Evolutionary conservation across 1,140 invertebrate genomes (phyloP), one percentile per base, ranked within the genome.

Genomic region (Geopemphigus sp.): DNA sequence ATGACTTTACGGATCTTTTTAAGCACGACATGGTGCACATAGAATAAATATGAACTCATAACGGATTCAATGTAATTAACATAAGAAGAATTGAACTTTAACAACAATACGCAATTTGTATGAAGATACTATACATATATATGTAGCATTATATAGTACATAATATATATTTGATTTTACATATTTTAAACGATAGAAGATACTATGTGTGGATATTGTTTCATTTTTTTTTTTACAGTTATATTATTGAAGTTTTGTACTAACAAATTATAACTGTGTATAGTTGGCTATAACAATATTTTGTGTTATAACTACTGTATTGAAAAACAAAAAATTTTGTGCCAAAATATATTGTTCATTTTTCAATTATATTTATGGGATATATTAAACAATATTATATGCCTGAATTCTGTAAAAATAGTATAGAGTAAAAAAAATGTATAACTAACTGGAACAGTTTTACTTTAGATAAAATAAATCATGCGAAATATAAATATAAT

Each of bases 61-160:
- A 32, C 29, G 22, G 10, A 54, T 61, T 3, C 32, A 78, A 61
- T 26, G 12, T 26, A 63, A 78, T 78, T 78, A 63, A 61, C 74
- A 78, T 78, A 78, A 61, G 32, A 76, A 76, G 72, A 78, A 78
- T 78, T 63, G 22, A n/a, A 61, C 24, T 47, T 78, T 78, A 22
- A 63, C 45, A 78, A 59, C 39, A 59, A 61, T 47, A 39, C 32
- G 39, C 19, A 57, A 74, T 59, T 74, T 39, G 29, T 57, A 78
- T 22, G 32, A 78, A 57, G 72, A 59, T 32, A 57, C 26, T 54
- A 59, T n/a, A 47, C 39, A 15, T 17, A 15, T 2, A n/a, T n/a
- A n/a, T n/a, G n/a, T n/a, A n/a, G n/a, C n/a, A n/a, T n/a, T n/a
- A n/a, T n/a, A n/a, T n/a, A n/a, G n/a, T n/a, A n/a, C n/a, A n/a